phyloP scores from a whole-genome alignment of 92 coral and sea anemone genomes.

The Palythoa grandis region DNA sequence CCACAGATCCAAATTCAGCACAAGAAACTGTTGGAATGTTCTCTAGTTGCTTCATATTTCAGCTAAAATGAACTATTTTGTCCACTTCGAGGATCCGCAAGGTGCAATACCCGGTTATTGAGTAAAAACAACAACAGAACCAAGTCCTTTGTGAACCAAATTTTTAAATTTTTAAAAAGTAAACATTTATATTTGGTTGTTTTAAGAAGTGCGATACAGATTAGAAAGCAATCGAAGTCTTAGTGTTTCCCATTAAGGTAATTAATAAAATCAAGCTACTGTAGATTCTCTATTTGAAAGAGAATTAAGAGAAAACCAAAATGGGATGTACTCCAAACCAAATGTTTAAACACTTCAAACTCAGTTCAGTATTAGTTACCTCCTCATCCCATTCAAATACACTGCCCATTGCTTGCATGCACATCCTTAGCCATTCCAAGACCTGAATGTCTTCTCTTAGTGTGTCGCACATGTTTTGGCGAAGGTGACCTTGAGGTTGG shows the following conservation, averaged over 20 bases:
- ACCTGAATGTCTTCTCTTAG: conserved; percentile 18
- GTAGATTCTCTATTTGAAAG: neutral
- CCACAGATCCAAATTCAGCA: no score
- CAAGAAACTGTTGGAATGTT: no score
- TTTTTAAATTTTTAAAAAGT: no score
- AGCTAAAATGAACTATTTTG: neutral
- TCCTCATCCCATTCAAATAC: conserved; percentile 30
- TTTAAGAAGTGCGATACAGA: no score
- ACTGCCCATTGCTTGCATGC: neutral
- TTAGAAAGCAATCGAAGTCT: neutral
- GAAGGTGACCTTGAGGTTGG: conserved; percentile 18
- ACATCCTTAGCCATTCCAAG: conserved; percentile 34
- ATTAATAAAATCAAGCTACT: neutral
- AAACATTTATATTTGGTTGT: no score
- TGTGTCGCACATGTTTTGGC: neutral
- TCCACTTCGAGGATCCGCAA: no score
- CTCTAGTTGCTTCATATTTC: neutral
- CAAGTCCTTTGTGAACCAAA: no score
- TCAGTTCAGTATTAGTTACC: neutral
- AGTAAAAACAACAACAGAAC: no score
- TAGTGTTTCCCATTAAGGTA: neutral
- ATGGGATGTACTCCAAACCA: no score
- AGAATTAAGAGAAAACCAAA: no score
- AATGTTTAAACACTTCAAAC: neutral
- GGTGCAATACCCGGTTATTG: no score